phyloP scores from a whole-genome alignment of 2,797 vertebrate species.

The Anolis apletophallus region DNA sequence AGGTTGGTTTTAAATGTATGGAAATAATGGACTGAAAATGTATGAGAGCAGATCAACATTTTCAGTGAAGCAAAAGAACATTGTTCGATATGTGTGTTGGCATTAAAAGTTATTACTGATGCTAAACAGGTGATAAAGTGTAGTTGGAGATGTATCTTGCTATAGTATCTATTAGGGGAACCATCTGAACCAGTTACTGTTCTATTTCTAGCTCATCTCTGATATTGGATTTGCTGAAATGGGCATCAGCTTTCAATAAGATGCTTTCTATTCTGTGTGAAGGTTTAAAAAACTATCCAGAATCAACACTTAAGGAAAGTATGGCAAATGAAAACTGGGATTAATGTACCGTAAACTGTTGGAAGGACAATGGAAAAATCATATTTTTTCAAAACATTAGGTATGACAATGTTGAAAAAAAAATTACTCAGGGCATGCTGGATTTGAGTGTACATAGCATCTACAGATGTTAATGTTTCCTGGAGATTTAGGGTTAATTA shows the following conservation, averaged over 20 bases:
- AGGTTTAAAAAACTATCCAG: background rate
- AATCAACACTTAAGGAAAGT: background rate
- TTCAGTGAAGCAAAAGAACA: background rate
- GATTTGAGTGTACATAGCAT: background rate
- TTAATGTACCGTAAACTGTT: background rate
- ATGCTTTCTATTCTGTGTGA: background rate
- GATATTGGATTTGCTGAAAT: background rate
- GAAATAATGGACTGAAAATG: constrained; percentile 8
- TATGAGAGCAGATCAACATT: background rate
- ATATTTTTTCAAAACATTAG: background rate
- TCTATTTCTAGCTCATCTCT: background rate
- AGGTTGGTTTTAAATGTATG: background rate
- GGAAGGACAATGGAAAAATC: background rate
- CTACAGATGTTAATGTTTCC: background rate
- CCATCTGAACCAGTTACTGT: background rate
- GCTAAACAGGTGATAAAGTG: background rate
- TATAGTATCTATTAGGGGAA: background rate
- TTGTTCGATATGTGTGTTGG: background rate
- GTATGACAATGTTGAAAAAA: background rate
- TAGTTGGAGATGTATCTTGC: background rate
- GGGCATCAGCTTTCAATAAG: constrained; percentile 1
- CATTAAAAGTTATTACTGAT: background rate
- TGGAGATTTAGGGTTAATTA: background rate
- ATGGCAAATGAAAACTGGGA: background rate
- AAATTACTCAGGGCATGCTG: background rate